Evolutionary conservation across 2,113 vertebrate genomes (phyloP).

Genomic region (Sylvia atricapilla): DNA sequence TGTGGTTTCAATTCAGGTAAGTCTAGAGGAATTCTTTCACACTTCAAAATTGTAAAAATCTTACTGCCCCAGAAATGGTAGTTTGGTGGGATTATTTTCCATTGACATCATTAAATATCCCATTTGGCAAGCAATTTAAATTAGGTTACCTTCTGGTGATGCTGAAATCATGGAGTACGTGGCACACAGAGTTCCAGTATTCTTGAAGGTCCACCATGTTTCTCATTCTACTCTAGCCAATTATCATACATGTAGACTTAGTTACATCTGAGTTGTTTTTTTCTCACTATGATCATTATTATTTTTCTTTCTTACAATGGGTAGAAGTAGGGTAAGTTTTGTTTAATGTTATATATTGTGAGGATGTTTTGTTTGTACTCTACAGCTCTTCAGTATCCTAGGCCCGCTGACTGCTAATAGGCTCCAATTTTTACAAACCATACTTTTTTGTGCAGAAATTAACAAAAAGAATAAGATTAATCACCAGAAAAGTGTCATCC

Average conservation of each 20-base stretch:
- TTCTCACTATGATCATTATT: background rate
- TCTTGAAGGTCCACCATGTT: background rate
- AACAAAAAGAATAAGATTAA: background rate
- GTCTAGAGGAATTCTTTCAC: background rate
- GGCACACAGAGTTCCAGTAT: background rate
- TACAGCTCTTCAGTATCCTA: background rate
- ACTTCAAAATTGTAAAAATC: background rate
- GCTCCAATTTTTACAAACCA: background rate
- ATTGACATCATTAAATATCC: background rate
- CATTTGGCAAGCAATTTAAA: background rate
- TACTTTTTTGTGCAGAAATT: background rate
- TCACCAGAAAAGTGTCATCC: background rate
- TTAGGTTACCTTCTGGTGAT: background rate
- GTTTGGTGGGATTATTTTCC: fast-evolving
- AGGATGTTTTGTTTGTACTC: background rate
- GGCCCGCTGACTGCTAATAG: background rate
- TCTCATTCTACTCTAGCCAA: background rate
- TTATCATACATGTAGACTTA: background rate
- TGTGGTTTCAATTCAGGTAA: background rate
- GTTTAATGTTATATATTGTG: background rate
- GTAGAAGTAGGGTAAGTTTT: background rate
- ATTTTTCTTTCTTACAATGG: background rate
- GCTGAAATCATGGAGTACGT: background rate
- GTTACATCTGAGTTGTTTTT: background rate
- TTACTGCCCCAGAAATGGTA: background rate